Evolutionary conservation across 2,888 invertebrate species (phyloP).

Genomic region (Oasisia sp.): DNA sequence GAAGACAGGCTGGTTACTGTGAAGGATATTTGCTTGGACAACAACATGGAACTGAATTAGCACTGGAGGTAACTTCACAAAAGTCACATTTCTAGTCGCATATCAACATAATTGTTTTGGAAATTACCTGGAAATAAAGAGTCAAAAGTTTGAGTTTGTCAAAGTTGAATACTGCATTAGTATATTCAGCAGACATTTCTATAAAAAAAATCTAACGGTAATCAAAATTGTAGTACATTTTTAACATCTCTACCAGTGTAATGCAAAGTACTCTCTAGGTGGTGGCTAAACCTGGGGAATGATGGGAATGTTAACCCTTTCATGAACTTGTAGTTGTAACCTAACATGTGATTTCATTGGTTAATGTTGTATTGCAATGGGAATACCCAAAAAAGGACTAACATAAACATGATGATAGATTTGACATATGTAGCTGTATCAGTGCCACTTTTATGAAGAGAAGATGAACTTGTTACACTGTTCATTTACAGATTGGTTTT

Average conservation of each 20-base stretch:
- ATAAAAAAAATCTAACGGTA: background rate
- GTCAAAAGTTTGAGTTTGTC: too few species aligned
- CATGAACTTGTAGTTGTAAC: background rate
- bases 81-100: background rate
- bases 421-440: background rate
- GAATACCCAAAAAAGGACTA: background rate
- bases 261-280: background rate
- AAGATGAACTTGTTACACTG: background rate
- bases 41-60: background rate
- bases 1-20: background rate
- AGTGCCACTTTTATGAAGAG: background rate
- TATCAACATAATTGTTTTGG: background rate
- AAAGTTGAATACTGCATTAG: too few species aligned
- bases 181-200: background rate
- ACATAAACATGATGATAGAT: background rate
- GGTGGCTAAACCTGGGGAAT: background rate
- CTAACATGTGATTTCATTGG: background rate
- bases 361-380: background rate
- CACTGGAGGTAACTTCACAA: background rate
- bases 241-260: too few species aligned
- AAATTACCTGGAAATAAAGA: background rate
- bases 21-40: background rate
- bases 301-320: background rate
- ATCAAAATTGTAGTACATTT: background rate
- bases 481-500: conserved; percentile 10